Evolutionary conservation across 92 coral and sea anemone genomes (phyloP), one percentile per base, ranked within the genome.

Genomic region (Umimayanthus chanpuru): DNA sequence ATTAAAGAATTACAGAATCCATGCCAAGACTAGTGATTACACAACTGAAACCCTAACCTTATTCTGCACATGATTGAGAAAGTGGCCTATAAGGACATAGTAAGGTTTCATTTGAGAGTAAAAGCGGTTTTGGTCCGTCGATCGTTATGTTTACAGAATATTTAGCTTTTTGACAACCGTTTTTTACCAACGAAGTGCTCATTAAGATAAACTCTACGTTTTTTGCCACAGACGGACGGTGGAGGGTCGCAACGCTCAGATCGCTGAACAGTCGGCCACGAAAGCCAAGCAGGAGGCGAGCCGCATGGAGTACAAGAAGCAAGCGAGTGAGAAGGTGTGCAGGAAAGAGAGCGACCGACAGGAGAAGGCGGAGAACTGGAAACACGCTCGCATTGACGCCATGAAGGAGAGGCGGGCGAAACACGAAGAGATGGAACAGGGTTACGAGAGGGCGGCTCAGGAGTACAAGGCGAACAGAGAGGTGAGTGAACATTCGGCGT

Each of bases 331-430:
- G 53, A 88, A 75, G 49, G 84, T 94, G 68, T 85, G 90, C 43
- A 78, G 78, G 29, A 92, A 91, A 78, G 99, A 97, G 61, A 85
- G 77, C 29, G 94, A 88, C 30, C 92, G 96, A 16, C 94, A 94
- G 65, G 92, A 91, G 76, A 90, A 97, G 74, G 98, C 97, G 23
- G 96, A 91, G 38, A 85, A 88, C 30, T 95, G 98, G 99, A 95
- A 95, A 80, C 80, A 88, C 77, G 92, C 92, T 26, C 94, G 99
- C 12, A 93, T 95, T 28, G 92, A 92, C 71, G 96, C 98, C 41
- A 92, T 91, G 92, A 95, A 92, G 71, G 93, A 89, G 36, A 90
- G 99, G 32, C 86, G 86, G 41, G 85, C 81, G 9, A 90, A 95
- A 72, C 95, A 95, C 58, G 93, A 93, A 11, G 94, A 95, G 47